These are phyloP conservation scores for Illadopsis cleaveri DNA, from an alignment of 2,113 vertebrate genomes.

Conservation along the genomic window DNA sequence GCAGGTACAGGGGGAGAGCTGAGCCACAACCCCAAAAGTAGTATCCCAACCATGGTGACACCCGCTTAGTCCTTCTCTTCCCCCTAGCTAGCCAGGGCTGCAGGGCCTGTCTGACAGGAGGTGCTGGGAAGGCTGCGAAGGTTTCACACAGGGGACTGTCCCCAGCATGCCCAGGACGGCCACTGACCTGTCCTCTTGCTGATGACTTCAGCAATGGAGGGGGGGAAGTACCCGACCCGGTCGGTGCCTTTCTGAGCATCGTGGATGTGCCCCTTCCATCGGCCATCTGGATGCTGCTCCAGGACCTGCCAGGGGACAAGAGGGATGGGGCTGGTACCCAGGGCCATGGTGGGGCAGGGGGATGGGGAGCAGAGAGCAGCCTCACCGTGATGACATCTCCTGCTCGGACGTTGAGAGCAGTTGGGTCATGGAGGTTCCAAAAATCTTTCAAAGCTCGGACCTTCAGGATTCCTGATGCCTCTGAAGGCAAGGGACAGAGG, in stretches of 20 bases:
- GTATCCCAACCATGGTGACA: background rate
- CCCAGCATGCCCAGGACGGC: background rate
- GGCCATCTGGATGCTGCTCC: conserved; percentile 91
- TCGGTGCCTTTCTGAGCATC: conserved; percentile 89
- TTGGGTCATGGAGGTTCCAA: conserved; percentile 96
- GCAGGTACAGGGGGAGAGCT: background rate
- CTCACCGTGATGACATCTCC: conserved; percentile 94
- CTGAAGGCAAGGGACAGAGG: conserved; percentile 70
- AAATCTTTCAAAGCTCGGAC: conserved; percentile 95
- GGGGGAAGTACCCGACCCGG: conserved; percentile 92
- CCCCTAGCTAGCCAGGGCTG: background rate
- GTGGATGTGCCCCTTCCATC: conserved; percentile 96
- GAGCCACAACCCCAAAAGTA: background rate
- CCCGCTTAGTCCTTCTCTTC: background rate
- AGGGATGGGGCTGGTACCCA: background rate
- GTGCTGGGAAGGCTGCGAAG: background rate
- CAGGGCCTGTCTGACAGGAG: background rate
- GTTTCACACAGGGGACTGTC: background rate
- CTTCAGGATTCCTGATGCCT: conserved; percentile 92
- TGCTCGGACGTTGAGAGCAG: conserved; percentile 91
- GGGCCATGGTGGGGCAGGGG: background rate
- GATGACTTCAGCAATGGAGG: conserved; percentile 94
- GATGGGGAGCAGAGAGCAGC: background rate
- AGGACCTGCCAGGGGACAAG: conserved; percentile 78
- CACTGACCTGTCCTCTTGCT: conserved; percentile 86